These are phyloP conservation scores for Phycodurus eques DNA, from an alignment of 2,113 vertebrate genomes.

Conservation along the genomic window DNA sequence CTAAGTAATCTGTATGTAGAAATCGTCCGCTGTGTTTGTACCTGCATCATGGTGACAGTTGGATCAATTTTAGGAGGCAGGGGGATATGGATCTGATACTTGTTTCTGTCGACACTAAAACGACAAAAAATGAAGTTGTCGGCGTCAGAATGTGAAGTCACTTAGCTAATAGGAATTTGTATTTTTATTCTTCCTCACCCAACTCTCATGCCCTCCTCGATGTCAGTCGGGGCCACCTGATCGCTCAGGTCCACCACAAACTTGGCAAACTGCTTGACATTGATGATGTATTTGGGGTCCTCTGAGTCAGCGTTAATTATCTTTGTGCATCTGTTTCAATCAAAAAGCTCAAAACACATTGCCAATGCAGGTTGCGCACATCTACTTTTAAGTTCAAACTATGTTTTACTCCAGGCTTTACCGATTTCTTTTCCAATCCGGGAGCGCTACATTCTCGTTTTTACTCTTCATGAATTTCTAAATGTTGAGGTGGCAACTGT, in stretches of 20 bases:
- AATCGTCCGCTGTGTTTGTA: constrained; percentile 31
- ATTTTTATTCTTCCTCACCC: constrained; percentile 77
- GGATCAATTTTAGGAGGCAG: constrained; percentile 98
- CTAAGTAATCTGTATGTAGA: too few relatives aligned
- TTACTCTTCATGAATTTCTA: too few relatives aligned
- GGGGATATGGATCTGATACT: constrained; percentile 98
- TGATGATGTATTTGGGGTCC: constrained; percentile 99
- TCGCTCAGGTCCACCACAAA: constrained; percentile 99
- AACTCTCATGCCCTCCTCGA: constrained; percentile 98
- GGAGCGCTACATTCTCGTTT: too few relatives aligned
- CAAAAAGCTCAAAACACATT: too few relatives aligned
- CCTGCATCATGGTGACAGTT: constrained; percentile 99
- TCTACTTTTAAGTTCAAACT: too few relatives aligned
- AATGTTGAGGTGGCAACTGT: too few relatives aligned
- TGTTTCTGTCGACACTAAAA: constrained; percentile 94
- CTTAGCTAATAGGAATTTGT: background rate
- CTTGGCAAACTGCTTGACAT: constrained; percentile 98
- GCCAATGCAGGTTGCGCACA: too few relatives aligned
- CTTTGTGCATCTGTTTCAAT: constrained; percentile 86
- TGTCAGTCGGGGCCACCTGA: constrained; percentile 97
- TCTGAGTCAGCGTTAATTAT: constrained; percentile 98
- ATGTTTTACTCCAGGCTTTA: too few relatives aligned
- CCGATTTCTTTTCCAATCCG: too few relatives aligned
- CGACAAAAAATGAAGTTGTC: background rate
- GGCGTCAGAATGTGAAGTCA: background rate